Evolutionary conservation across 2,113 vertebrate genomes (phyloP).

Genomic region (Pogonocichla stellata): DNA sequence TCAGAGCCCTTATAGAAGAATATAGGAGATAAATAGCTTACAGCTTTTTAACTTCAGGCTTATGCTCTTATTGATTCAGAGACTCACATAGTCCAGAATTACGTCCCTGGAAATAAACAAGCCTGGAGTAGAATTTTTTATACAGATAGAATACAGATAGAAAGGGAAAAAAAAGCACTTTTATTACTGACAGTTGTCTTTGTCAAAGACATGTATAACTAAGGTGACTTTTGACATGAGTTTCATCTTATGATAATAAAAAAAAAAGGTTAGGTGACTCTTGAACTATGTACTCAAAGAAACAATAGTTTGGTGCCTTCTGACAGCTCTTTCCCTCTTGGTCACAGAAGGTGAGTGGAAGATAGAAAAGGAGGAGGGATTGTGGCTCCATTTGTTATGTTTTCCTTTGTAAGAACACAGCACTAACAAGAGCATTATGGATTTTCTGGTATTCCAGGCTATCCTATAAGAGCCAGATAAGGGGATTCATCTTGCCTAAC

Average conservation of each 20-base stretch:
- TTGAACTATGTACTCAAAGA: background rate
- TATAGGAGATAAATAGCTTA: background rate
- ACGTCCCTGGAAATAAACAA: background rate
- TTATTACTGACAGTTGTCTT: background rate
- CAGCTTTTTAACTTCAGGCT: background rate
- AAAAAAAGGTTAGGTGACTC: background rate
- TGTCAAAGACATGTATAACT: background rate
- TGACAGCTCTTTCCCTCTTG: background rate
- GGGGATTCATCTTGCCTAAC: background rate
- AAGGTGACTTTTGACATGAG: background rate
- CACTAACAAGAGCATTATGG: background rate
- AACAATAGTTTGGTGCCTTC: background rate
- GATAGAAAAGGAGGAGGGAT: background rate
- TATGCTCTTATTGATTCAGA: conserved; percentile 3
- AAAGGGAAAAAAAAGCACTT: background rate
- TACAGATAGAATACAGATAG: background rate
- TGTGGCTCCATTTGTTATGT: background rate
- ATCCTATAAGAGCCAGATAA: background rate
- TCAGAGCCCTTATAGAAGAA: background rate
- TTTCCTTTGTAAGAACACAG: background rate
- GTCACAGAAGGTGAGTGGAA: background rate
- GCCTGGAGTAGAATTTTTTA: background rate
- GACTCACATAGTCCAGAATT: background rate
- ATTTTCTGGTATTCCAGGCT: background rate
- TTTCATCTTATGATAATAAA: background rate